Base-by-base conservation (phyloP, 1,140 invertebrate species). In the Diuraphis noxia region DNA sequence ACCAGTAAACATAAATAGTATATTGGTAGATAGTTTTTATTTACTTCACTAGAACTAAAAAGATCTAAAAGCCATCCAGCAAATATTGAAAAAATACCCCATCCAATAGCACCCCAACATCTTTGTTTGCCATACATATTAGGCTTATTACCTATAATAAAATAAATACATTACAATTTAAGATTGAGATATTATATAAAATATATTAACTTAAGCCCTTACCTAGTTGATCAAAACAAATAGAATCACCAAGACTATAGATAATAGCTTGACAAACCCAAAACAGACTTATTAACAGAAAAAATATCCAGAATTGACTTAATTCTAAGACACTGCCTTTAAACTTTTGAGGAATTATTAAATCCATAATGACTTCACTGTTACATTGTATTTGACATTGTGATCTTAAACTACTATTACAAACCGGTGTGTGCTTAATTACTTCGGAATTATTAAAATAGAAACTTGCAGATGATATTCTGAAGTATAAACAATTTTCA, bases 231-330 rank as follows among this genome's bases (percentile, higher is more conserved):
- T 96, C 95, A 93, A 98, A 97, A 93, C 97, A 98, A 90, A 98
- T 97, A 7, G 97, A 96, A 95, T 98, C 97, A 6, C 96, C 96
- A 92, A 98, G 95, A 92, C 96, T 97, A 56, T 97, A 96, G 72
- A 97, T 96, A 40, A 97, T 96, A 2, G 97, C 96, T 95, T 97
- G 97, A n/a, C 96, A 96, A 34, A 97, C 94, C 97, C 97, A 98
- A 90, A 95, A 96, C 8, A 96, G 92, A 49, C 96, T 95, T 92
- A 97, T 95, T 46, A 97, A 94, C 36, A 95, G 92, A 91, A 97
- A 94, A 93, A 97, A 96, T 92, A 96, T 93, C 95, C 96, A 96
- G 93, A 97, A 97, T 92, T 96, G 95, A 92, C 95, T 95, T 13
- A 92, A 92, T 43, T 79, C 34, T 30, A 92, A 46, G 10, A 92